Percentiles rank a stretch among this genome's conserved stretches.
phyloP scores from a whole-genome alignment of 2,888 invertebrate genomes.

The Strigamia crassipes region DNA sequence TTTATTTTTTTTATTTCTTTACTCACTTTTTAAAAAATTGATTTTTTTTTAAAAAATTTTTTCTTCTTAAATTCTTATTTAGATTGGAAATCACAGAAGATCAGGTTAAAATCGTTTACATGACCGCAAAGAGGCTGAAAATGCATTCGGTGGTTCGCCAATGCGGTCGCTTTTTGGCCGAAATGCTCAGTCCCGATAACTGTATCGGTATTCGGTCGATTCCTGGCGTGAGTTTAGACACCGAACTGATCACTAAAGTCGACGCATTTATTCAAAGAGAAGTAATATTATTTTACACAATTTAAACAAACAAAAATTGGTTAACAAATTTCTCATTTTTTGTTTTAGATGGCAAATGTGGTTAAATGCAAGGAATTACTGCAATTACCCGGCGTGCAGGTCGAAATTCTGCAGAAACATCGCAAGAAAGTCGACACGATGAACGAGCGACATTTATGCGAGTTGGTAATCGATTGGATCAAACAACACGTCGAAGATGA shows the following conservation, averaged over 20 bases:
- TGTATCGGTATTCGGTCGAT: conserved; percentile 64
- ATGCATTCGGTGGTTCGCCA: conserved; percentile 74
- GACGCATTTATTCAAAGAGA: conserved; percentile 73
- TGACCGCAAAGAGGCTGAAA: conserved; percentile 76
- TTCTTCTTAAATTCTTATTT: too few relatives aligned
- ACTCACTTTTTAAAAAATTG: too few relatives aligned
- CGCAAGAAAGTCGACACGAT: conserved; percentile 68
- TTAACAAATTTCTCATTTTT: not conserved
- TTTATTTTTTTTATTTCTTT: too few relatives aligned
- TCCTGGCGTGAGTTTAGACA: conserved; percentile 63
- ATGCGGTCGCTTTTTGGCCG: conserved; percentile 72
- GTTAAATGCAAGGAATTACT: conserved; percentile 68
- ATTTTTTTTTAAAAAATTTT: too few relatives aligned
- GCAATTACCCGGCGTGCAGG: conserved; percentile 69
- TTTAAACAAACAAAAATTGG: not conserved
- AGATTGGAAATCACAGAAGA: conserved; percentile 63
- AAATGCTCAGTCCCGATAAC: conserved; percentile 66
- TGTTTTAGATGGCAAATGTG: conserved; percentile 68
- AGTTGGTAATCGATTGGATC: conserved; percentile 70
- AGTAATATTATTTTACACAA: conserved; percentile 61
- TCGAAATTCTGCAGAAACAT: conserved; percentile 76
- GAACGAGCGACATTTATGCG: conserved; percentile 66
- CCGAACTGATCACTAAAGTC: conserved; percentile 67
- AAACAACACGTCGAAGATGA: conserved; percentile 58
- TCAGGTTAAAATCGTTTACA: conserved; percentile 75